phyloP scores from a whole-genome alignment of 2,888 invertebrate genomes.

The Ochropacha duplaris region DNA sequence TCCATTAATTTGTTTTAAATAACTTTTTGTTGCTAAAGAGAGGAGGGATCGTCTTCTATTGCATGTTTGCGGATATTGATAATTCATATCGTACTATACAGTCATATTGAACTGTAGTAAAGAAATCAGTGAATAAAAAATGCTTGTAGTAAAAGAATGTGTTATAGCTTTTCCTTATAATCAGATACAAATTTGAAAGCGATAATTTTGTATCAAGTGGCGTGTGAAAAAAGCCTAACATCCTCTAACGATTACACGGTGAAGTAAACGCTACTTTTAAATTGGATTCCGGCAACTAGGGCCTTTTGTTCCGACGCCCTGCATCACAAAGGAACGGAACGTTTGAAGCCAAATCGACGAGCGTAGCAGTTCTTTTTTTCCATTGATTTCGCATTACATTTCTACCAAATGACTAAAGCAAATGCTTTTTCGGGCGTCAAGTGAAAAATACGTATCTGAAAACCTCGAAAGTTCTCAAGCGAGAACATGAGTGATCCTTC shows the following conservation, averaged over 20 bases:
- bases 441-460: background rate
- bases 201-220: background rate
- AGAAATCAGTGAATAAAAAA: too few relatives aligned
- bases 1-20: background rate
- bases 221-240: constrained; percentile 21
- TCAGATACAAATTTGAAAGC: background rate
- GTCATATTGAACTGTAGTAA: too few relatives aligned
- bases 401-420: background rate
- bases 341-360: constrained; percentile 19
- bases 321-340: constrained; percentile 22
- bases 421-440: background rate
- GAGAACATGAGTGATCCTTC: background rate
- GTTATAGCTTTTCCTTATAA: too few relatives aligned
- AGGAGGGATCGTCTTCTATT: background rate
- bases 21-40: background rate
- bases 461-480: background rate
- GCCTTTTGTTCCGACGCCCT: constrained; percentile 33
- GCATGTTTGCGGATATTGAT: background rate
- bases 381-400: background rate
- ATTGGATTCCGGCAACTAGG: constrained; percentile 54
- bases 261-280: constrained; percentile 58
- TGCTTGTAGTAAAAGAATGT: too few relatives aligned
- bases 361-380: background rate
- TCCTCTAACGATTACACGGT: constrained; percentile 49
- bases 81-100: too few relatives aligned